Conservation (phyloP, 37 sponge, comb jelly and placozoan genomes). For the Eunapius fragilis region DNA sequence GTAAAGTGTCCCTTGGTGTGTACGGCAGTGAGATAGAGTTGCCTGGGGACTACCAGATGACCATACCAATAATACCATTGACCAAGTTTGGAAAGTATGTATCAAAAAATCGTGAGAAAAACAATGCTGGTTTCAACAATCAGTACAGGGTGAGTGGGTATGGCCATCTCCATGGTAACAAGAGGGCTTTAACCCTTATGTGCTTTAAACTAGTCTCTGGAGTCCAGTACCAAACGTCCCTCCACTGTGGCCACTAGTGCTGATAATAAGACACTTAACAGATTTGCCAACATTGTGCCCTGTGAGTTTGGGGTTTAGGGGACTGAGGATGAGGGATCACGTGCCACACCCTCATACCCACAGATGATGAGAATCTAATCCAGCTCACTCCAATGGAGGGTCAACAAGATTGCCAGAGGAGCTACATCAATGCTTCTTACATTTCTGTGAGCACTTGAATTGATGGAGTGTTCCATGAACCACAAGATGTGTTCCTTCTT, state of each 20-base stretch:
- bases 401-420: constrained; percentile 29
- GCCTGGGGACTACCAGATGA: not conserved
- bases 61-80: constrained; percentile 21
- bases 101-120: constrained; percentile 22
- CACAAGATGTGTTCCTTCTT: not conserved
- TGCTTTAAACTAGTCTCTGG: not conserved
- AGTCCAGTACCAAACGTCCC: not conserved
- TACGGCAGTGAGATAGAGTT: not conserved
- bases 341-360: not conserved
- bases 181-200: not conserved
- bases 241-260: not conserved
- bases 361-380: constrained; percentile 77
- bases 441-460: constrained; percentile 61
- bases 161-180: not conserved
- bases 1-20: not conserved
- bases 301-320: constrained; percentile 19
- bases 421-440: constrained; percentile 81
- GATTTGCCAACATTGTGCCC: constrained; percentile 47
- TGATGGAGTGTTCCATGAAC: not conserved
- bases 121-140: constrained; percentile 29
- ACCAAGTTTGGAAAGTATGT: constrained; percentile 41
- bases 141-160: constrained; percentile 25
- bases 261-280: constrained; percentile 31
- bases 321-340: not conserved
- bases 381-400: constrained; percentile 30